Evolutionary conservation across 2,113 vertebrate genomes (phyloP), one percentile per base, ranked within the genome.

Genomic region (Oceanodroma tethys): DNA sequence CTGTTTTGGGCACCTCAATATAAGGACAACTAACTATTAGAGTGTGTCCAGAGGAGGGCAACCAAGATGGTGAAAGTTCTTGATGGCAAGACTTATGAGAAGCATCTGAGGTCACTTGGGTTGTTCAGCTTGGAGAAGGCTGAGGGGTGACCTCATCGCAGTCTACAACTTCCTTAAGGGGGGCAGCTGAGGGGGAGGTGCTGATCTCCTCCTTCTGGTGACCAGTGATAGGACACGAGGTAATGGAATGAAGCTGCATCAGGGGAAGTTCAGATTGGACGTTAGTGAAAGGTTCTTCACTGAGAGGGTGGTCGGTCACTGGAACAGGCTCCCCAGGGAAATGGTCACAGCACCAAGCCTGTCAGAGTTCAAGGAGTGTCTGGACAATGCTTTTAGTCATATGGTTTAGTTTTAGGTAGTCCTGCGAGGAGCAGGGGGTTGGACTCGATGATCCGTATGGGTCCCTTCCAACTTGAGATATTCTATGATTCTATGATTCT

Each of bases 61-160:
- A 58, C 8, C 6, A 65, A 58, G 32, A n/a, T 7, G 21, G 19
- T 72, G 38, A 48, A 72, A 63, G 10, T 4, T 42, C 26, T 84
- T 0, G 0, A 68, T 2, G 5, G 27, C 13, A 48, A 76, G 47
- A 76, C 22, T 56, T 32, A 19, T 0, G 7, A 29, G 5, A 25
- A 32, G 7, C 4, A 1, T 17, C 56, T 75, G n/a, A 73, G 21
- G 29, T 71, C 30, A 34, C 9, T 25, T 36, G 19, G 6, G 11
- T 86, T 91, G 22, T 36, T 75, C 40, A 34, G 34, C 30, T 48
- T 23, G 5, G 43, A 76, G 34, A 59, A 88, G 29, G 25, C 12
- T 65, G 40, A 86, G 14, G 25, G 13, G 20, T 30, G 42, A 62
- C 30, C 29, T 66, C 36, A 60, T 17, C 1, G 1, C 27, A 60